These are phyloP conservation scores for Leucophenga maculata DNA, from an alignment of 2,888 invertebrate species.

Conservation along the genomic window DNA sequence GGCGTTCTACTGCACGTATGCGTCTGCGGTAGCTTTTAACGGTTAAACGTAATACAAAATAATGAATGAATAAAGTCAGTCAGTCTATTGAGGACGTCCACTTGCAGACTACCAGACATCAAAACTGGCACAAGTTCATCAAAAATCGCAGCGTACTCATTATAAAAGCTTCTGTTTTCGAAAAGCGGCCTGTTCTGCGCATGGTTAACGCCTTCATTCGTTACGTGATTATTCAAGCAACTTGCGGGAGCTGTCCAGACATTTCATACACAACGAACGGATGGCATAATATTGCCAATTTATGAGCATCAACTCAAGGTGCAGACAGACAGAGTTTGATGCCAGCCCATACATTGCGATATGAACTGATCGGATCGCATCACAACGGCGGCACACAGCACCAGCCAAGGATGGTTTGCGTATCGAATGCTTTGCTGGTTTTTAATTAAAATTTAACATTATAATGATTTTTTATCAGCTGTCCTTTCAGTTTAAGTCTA, in stretches of 20 bases:
- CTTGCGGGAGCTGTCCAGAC: constrained; percentile 53
- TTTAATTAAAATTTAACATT: constrained; percentile 70
- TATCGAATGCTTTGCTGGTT: constrained; percentile 43
- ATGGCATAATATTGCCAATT: constrained; percentile 34
- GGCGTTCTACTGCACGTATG: background rate
- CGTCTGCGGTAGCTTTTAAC: constrained; percentile 3
- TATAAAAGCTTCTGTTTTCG: too few species aligned
- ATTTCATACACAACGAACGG: constrained; percentile 31
- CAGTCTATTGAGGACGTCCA: constrained; percentile 25
- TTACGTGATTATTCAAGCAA: constrained; percentile 53
- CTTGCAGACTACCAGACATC: constrained; percentile 43
- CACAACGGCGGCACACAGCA: background rate
- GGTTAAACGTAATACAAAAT: constrained; percentile 1
- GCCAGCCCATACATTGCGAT: background rate
- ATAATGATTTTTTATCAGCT: constrained; percentile 71
- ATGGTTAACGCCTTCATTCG: constrained; percentile 17
- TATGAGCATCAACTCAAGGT: constrained; percentile 30
- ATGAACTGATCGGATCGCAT: background rate
- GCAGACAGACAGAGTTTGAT: constrained; percentile 10
- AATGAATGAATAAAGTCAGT: background rate
- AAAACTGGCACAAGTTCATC: constrained; percentile 64
- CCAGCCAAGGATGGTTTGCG: constrained; percentile 43
- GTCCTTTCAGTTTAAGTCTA: constrained; percentile 59
- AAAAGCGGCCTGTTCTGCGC: too few species aligned
- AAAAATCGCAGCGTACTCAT: constrained; percentile 24